Evolutionary conservation across 2,113 vertebrate genomes (phyloP).

Genomic region (Chinchilla lanigera): DNA sequence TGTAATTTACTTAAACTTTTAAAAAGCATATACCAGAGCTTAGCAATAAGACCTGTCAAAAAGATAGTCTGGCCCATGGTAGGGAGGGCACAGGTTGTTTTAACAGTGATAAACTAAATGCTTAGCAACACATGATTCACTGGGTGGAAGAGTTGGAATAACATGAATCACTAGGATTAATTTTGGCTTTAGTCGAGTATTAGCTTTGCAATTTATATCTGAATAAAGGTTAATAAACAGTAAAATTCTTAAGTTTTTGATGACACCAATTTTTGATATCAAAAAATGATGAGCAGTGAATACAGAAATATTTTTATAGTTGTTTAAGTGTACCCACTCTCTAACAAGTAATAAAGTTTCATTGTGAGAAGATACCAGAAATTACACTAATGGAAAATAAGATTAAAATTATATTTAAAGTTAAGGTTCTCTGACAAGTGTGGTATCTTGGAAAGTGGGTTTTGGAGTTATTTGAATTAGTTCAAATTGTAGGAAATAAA

Average conservation of each 20-base stretch:
- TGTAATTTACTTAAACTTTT: slow-evolving; percentile 54
- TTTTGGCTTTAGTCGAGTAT: slow-evolving; percentile 38
- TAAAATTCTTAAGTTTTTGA: slow-evolving; percentile 46
- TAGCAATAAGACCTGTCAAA: slow-evolving; percentile 58
- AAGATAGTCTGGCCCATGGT: slow-evolving; percentile 38
- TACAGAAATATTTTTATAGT: neutral
- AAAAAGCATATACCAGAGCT: slow-evolving; percentile 40
- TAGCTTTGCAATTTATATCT: neutral
- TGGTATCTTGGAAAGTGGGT: neutral
- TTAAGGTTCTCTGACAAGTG: slow-evolving; percentile 23
- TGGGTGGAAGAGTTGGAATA: slow-evolving; percentile 24
- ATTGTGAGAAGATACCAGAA: slow-evolving; percentile 39
- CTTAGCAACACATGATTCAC: slow-evolving; percentile 38
- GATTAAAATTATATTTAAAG: slow-evolving; percentile 13
- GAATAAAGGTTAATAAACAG: slow-evolving; percentile 32
- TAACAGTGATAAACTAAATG: slow-evolving; percentile 42
- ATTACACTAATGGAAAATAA: slow-evolving; percentile 20
- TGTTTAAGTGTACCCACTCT: neutral
- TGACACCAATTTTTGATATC: slow-evolving; percentile 32
- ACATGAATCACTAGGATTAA: neutral
- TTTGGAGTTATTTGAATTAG: slow-evolving; percentile 54
- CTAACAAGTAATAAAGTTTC: neutral
- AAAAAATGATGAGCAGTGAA: neutral
- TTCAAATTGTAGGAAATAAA: slow-evolving; percentile 29
- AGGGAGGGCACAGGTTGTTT: slow-evolving; percentile 9